These are phyloP conservation scores for Pagetopsis macropterus DNA, from an alignment of 2,797 vertebrate species.

Conservation along the genomic window DNA sequence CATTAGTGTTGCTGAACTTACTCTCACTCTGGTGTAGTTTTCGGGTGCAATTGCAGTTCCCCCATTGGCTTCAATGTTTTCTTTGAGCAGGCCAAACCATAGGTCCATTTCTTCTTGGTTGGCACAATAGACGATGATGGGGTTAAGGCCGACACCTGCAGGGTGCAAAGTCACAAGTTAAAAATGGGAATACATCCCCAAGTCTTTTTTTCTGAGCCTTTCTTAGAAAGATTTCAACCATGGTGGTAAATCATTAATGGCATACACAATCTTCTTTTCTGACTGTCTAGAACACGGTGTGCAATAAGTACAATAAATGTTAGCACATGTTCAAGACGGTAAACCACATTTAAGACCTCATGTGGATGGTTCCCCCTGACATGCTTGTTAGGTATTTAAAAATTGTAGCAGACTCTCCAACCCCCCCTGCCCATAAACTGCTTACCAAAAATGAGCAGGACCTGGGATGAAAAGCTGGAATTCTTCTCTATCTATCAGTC, in stretches of 20 bases:
- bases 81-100: slow-evolving; percentile 93
- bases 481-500: slow-evolving; percentile 72
- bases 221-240: not conserved
- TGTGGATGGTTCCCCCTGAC: slow-evolving; percentile 35
- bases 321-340: slow-evolving; percentile 47
- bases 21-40: slow-evolving; percentile 81
- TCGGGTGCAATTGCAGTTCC: slow-evolving; percentile 77
- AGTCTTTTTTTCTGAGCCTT: slow-evolving; percentile 11
- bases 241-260: slow-evolving; percentile 33
- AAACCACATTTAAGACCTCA: slow-evolving; percentile 48
- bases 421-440: slow-evolving; percentile 40
- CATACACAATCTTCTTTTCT: slow-evolving; percentile 14
- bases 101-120: slow-evolving; percentile 86
- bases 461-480: slow-evolving; percentile 69
- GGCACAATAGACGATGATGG: slow-evolving; percentile 91
- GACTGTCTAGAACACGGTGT: slow-evolving; percentile 33
- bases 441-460: slow-evolving; percentile 55
- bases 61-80: slow-evolving; percentile 89
- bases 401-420: slow-evolving; percentile 41
- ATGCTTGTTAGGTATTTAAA: slow-evolving; percentile 53
- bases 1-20: slow-evolving; percentile 50
- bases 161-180: slow-evolving; percentile 55
- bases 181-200: slow-evolving; percentile 38
- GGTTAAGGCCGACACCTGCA: slow-evolving; percentile 91
- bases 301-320: slow-evolving; percentile 40